Conservation (phyloP, 1,140 invertebrate genomes). For the Capitella teleta region DNA sequence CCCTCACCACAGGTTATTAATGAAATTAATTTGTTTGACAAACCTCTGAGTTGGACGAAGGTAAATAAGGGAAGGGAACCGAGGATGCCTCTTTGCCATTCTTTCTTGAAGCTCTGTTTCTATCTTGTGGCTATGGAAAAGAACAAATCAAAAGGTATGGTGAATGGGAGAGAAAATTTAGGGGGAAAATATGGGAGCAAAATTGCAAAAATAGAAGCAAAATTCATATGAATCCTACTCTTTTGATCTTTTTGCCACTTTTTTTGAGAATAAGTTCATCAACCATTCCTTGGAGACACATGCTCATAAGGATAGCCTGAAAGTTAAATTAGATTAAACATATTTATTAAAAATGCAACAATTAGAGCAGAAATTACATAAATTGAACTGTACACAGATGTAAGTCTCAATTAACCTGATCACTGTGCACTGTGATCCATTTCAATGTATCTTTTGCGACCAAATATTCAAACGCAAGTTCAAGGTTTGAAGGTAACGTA, state of each 20-base stretch:
- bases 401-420: conserved; percentile 54
- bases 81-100: no score
- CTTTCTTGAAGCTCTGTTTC: no score
- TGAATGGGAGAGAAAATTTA: not conserved
- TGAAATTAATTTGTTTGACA: no score
- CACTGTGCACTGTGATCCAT: conserved; percentile 81
- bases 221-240: conserved; percentile 18
- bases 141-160: not conserved
- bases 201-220: not conserved
- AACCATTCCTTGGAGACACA: conserved; percentile 87
- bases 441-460: conserved; percentile 80
- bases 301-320: conserved; percentile 79
- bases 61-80: no score
- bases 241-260: conserved; percentile 45
- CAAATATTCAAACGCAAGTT: conserved; percentile 91
- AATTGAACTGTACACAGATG: no score
- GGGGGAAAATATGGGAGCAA: not conserved
- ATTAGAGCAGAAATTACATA: not conserved
- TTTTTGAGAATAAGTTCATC: conserved; percentile 82
- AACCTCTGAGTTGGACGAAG: no score
- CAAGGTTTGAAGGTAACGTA: no score
- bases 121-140: not conserved
- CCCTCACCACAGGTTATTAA: no score
- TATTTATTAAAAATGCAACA: not conserved
- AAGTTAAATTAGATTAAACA: not conserved